Conservation (phyloP, 35 echinoderm and acorn worm genomes). For the Ophioderma brevispina region DNA sequence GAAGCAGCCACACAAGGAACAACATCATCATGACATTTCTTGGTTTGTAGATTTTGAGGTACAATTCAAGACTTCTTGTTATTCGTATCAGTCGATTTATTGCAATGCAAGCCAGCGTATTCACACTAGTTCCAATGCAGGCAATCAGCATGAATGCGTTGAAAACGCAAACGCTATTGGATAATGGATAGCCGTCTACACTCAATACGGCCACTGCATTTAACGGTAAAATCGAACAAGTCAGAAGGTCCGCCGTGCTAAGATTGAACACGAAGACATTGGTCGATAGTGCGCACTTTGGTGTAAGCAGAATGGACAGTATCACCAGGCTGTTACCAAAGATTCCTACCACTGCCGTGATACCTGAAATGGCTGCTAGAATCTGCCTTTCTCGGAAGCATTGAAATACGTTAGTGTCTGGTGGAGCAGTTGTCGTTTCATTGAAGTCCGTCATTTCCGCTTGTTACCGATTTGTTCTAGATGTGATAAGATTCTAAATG, state of each 20-base stretch:
- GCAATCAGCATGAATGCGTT: slow-evolving; percentile 22
- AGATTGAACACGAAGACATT: slow-evolving; percentile 66
- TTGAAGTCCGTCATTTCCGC: no score
- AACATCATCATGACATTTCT: slow-evolving; percentile 4
- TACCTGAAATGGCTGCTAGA: slow-evolving; percentile 30
- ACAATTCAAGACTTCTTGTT: slow-evolving; percentile 1
- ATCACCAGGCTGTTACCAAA: slow-evolving; percentile 59
- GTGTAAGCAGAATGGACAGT: slow-evolving; percentile 20
- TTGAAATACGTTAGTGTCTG: neutral
- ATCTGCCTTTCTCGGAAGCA: slow-evolving; percentile 18
- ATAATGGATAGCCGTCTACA: slow-evolving; percentile 1
- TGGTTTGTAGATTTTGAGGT: slow-evolving; percentile 32
- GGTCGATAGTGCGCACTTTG: slow-evolving; percentile 35
- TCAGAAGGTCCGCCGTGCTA: slow-evolving; percentile 47
- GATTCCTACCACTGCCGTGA: slow-evolving; percentile 40
- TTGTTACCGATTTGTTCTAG: no score
- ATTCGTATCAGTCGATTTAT: slow-evolving; percentile 44
- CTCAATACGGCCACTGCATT: slow-evolving; percentile 45
- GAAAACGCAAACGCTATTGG: slow-evolving; percentile 22
- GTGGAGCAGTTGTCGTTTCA: no score
- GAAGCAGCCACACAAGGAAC: slow-evolving; percentile 26
- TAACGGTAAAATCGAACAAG: slow-evolving; percentile 27
- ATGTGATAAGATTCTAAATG: no score
- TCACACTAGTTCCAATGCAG: slow-evolving; percentile 59
- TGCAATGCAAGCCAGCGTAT: slow-evolving; percentile 54